Conservation (phyloP, 1,140 invertebrate genomes). For the Triops longicaudatus region DNA sequence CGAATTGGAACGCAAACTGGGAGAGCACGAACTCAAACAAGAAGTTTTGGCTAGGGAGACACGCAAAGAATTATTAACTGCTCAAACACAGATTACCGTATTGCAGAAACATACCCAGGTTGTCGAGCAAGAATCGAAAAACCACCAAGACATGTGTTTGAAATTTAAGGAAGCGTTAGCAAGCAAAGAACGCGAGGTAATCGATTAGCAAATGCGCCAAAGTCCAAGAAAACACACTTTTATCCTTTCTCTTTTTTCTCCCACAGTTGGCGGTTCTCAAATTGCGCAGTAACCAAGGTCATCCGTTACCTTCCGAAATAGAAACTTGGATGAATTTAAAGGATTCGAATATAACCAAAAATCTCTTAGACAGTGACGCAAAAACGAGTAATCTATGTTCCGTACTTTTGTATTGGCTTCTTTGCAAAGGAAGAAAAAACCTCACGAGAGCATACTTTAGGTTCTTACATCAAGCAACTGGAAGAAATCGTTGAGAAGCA, state of each 20-base stretch:
- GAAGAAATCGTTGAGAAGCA: neutral
- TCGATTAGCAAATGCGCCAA: neutral
- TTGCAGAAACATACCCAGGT: conserved; percentile 21
- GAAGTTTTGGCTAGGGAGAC: conserved; percentile 11
- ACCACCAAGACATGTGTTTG: conserved; percentile 10
- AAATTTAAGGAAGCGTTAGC: conserved; percentile 20
- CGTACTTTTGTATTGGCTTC: neutral
- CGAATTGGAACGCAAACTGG: conserved; percentile 22
- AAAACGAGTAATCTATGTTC: neutral
- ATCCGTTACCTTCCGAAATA: neutral
- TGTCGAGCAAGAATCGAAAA: conserved; percentile 17
- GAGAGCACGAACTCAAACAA: conserved; percentile 22
- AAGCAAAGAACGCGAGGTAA: conserved; percentile 21
- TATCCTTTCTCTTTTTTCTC: neutral
- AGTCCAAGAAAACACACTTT: neutral
- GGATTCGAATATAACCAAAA: neutral
- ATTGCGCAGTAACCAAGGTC: neutral
- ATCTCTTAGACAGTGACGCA: neutral
- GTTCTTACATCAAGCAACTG: neutral
- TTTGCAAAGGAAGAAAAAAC: no score
- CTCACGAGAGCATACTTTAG: neutral
- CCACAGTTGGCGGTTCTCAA: neutral
- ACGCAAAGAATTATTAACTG: conserved; percentile 18
- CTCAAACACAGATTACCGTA: conserved; percentile 18
- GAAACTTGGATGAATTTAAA: neutral